phyloP scores from a whole-genome alignment of 2,113 vertebrate species.

The Desmodus rotundus region DNA sequence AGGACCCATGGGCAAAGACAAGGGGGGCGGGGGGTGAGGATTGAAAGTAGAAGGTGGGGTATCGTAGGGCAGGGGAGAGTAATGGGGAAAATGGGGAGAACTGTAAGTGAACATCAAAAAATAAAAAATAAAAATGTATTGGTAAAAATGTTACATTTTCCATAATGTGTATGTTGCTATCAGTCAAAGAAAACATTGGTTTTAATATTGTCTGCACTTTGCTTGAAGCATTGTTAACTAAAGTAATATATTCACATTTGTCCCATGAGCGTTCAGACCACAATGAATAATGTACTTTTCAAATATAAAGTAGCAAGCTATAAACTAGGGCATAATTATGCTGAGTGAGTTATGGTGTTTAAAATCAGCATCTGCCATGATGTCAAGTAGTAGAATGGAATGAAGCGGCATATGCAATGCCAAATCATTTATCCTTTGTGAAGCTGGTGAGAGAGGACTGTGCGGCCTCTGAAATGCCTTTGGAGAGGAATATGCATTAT shows the following conservation, averaged over 20 bases:
- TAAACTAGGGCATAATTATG: slow-evolving; percentile 5
- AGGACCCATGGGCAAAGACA: too few species aligned
- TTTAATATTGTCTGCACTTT: slow-evolving; percentile 10
- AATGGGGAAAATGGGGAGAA: too few species aligned
- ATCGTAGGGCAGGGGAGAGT: too few species aligned
- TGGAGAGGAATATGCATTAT: neutral
- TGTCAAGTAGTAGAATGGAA: neutral
- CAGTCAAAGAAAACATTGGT: neutral
- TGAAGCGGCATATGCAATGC: neutral
- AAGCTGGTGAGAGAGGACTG: neutral
- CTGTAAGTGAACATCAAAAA: too few species aligned
- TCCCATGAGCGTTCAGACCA: neutral
- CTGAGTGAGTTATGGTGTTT: neutral
- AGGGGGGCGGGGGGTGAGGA: too few species aligned
- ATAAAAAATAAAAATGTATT: too few species aligned
- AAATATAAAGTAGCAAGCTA: neutral
- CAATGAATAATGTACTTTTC: neutral
- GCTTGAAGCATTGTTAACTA: slow-evolving; percentile 21
- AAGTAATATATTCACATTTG: slow-evolving; percentile 7
- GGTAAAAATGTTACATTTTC: neutral
- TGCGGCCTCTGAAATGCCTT: neutral
- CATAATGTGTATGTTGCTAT: neutral
- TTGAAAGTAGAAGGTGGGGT: too few species aligned
- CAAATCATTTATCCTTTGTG: neutral
- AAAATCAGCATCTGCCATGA: neutral